Evolutionary conservation across 2,113 vertebrate genomes (phyloP).

Genomic region (Acinonyx jubatus): DNA sequence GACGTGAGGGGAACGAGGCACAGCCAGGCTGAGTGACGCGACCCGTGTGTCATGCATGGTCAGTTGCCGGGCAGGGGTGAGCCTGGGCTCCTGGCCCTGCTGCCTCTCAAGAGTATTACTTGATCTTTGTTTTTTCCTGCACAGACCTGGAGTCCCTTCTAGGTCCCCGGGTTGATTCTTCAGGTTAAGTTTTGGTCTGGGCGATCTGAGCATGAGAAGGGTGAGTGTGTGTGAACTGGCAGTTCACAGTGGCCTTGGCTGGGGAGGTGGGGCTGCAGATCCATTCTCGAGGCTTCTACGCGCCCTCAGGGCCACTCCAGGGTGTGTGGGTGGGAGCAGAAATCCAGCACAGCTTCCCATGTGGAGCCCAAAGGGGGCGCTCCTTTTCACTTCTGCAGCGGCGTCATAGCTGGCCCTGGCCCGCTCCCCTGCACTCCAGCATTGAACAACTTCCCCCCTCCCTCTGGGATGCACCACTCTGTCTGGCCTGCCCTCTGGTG

Average conservation of each 20-base stretch:
- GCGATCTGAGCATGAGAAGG: background rate
- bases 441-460: rapidly evolving
- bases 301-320: background rate
- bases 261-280: rapidly evolving
- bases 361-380: background rate
- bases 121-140: background rate
- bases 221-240: background rate
- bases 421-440: too few relatives aligned
- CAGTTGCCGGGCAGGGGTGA: background rate
- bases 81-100: background rate
- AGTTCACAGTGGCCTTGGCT: background rate
- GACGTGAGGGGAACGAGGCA: background rate
- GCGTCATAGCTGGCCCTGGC: rapidly evolving
- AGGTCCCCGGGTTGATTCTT: background rate
- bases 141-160: background rate
- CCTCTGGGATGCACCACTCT: rapidly evolving
- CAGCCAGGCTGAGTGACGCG: background rate
- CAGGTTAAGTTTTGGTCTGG: background rate
- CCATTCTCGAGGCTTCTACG: background rate
- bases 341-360: background rate
- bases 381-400: background rate
- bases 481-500: background rate
- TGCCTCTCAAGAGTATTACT: background rate
- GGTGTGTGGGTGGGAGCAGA: background rate
- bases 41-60: background rate